Evolutionary conservation across 2,113 vertebrate genomes (phyloP).

Genomic region (Ctenomys sociabilis): DNA sequence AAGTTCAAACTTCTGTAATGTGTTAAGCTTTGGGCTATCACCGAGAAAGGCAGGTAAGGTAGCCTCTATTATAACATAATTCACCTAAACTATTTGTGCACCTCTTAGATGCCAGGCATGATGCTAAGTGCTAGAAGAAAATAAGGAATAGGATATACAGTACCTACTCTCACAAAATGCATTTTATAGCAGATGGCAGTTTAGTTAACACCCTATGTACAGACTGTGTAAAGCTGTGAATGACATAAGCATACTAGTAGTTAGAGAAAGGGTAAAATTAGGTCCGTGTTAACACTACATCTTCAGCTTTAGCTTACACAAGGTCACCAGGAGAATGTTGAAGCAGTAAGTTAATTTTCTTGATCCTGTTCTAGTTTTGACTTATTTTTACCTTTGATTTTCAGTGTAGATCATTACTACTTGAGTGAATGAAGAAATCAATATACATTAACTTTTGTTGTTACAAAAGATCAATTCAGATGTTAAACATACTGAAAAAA

Average conservation of each 20-base stretch:
- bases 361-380: background rate
- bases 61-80: background rate
- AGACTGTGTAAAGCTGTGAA: background rate
- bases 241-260: background rate
- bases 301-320: background rate
- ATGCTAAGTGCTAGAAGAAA: no score
- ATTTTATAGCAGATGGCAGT: background rate
- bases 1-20: background rate
- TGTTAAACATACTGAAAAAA: background rate
- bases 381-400: background rate
- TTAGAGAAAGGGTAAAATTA: background rate
- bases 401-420: background rate
- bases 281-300: background rate
- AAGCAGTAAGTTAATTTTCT: background rate
- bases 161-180: background rate
- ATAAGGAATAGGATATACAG: background rate
- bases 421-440: slow-evolving; percentile 2
- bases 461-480: slow-evolving; percentile 16
- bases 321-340: background rate
- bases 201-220: background rate
- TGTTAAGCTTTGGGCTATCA: background rate
- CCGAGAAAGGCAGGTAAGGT: background rate
- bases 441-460: background rate
- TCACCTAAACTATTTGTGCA: background rate
- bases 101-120: background rate